Evolutionary conservation across 2,113 vertebrate species (phyloP).

Genomic region (Macquaria ambigua): DNA sequence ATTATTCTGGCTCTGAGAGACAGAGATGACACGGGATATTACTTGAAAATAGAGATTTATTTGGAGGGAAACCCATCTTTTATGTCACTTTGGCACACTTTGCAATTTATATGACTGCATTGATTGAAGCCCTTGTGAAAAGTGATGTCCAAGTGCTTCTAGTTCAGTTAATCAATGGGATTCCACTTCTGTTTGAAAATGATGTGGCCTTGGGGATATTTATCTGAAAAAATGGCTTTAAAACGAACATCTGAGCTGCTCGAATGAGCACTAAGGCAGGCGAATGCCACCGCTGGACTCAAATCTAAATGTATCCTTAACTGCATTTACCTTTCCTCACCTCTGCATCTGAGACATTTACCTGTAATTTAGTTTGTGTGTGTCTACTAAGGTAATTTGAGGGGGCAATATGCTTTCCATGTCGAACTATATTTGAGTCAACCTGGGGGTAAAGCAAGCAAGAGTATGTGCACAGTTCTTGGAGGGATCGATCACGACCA

Average conservation of each 20-base stretch:
- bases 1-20: conserved; percentile 22
- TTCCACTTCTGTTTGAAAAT: conserved; percentile 31
- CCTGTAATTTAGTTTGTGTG: conserved; percentile 13
- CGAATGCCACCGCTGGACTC: not conserved
- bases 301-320: conserved; percentile 23
- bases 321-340: conserved; percentile 28
- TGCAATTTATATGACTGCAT: conserved; percentile 16
- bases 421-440: not conserved
- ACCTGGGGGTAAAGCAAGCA: conserved; percentile 9
- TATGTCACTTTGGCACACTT: conserved; percentile 7
- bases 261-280: not conserved
- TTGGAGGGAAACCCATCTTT: conserved; percentile 24
- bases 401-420: not conserved
- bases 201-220: conserved; percentile 18
- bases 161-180: conserved; percentile 39
- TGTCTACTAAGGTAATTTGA: not conserved
- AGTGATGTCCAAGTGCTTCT: conserved; percentile 19
- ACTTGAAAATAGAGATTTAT: conserved; percentile 39
- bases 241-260: conserved; percentile 26
- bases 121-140: conserved; percentile 30
- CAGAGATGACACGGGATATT: conserved; percentile 17
- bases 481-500: conserved; percentile 27
- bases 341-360: conserved; percentile 4
- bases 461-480: conserved; percentile 17
- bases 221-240: conserved; percentile 36